Conservation (phyloP, 2,113 vertebrate genomes). For the Coregonus clupeaformis region DNA sequence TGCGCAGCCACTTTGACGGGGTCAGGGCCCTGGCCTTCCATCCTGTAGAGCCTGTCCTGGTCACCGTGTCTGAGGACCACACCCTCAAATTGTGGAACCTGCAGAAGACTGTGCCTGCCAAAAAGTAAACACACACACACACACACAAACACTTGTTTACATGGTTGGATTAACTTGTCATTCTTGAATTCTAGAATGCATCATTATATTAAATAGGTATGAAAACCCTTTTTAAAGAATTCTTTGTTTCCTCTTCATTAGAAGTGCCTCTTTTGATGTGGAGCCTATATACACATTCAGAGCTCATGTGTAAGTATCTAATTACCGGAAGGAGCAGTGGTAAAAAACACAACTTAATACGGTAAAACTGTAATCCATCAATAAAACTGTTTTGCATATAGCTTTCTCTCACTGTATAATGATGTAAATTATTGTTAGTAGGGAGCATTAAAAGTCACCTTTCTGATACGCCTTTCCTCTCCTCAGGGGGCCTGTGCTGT, state of each 20-base stretch:
- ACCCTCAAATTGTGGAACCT: constrained; percentile 99
- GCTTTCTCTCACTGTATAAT: too few relatives aligned
- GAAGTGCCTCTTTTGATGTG: constrained; percentile 99
- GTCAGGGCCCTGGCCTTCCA: constrained; percentile 96
- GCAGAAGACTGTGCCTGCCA: constrained; percentile 98
- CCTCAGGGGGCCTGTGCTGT: constrained; percentile 90
- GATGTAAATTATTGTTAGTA: not conserved
- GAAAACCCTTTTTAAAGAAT: not conserved
- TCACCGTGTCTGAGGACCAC: constrained; percentile 98
- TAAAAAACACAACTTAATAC: too few relatives aligned
- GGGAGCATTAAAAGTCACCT: not conserved
- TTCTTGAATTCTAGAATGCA: not conserved
- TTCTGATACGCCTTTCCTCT: too few relatives aligned
- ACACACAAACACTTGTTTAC: not conserved
- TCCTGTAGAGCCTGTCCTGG: constrained; percentile 94
- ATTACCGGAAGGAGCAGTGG: not conserved
- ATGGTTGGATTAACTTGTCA: not conserved
- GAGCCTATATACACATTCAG: constrained; percentile 98
- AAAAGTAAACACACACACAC: constrained; percentile 89
- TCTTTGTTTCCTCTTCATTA: constrained; percentile 62
- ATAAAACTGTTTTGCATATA: too few relatives aligned
- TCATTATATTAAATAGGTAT: not conserved
- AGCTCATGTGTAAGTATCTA: constrained; percentile 88
- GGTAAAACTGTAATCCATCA: too few relatives aligned
- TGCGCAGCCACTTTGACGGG: constrained; percentile 97